Evolutionary conservation across 2,888 invertebrate genomes (phyloP).

Genomic region (Masnerella sp.): DNA sequence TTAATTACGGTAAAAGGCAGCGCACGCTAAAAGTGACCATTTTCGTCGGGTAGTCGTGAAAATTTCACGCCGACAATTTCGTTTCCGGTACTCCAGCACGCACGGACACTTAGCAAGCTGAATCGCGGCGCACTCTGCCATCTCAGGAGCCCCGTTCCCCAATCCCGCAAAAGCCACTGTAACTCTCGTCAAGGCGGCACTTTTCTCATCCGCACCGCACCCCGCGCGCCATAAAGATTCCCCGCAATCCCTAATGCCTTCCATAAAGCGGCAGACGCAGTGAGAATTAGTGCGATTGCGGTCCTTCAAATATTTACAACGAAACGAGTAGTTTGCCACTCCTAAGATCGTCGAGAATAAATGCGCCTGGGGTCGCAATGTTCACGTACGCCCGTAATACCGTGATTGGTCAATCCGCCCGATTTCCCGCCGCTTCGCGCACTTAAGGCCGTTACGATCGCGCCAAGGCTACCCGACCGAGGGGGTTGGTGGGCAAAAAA

Average conservation of each 20-base stretch:
- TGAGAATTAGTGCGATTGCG: constrained; percentile 57
- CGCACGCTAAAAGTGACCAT: constrained; percentile 38
- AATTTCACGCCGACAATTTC: constrained; percentile 48
- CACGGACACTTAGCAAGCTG: constrained; percentile 49
- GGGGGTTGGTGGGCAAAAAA: constrained; percentile 15
- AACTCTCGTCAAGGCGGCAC: constrained; percentile 54
- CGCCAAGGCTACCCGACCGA: constrained; percentile 21
- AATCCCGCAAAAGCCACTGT: constrained; percentile 55
- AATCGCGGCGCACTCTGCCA: constrained; percentile 32
- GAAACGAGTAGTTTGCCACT: constrained; percentile 35
- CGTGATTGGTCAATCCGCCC: constrained; percentile 56
- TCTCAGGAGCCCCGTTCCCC: constrained; percentile 34
- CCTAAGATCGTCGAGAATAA: constrained; percentile 27
- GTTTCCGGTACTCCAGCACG: constrained; percentile 48
- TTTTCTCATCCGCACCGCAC: constrained; percentile 40
- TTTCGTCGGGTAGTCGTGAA: constrained; percentile 35
- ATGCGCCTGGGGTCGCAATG: constrained; percentile 41
- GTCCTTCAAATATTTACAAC: constrained; percentile 57
- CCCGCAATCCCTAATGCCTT: constrained; percentile 55
- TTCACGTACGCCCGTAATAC: constrained; percentile 50
- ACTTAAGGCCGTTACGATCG: constrained; percentile 23
- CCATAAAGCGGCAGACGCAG: constrained; percentile 42
- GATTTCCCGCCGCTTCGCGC: constrained; percentile 29
- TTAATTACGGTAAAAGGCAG: constrained; percentile 42
- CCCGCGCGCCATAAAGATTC: constrained; percentile 48